These are phyloP conservation scores for Stegodyphus dumicola DNA, from an alignment of 1,140 invertebrate species.

Conservation along the genomic window DNA sequence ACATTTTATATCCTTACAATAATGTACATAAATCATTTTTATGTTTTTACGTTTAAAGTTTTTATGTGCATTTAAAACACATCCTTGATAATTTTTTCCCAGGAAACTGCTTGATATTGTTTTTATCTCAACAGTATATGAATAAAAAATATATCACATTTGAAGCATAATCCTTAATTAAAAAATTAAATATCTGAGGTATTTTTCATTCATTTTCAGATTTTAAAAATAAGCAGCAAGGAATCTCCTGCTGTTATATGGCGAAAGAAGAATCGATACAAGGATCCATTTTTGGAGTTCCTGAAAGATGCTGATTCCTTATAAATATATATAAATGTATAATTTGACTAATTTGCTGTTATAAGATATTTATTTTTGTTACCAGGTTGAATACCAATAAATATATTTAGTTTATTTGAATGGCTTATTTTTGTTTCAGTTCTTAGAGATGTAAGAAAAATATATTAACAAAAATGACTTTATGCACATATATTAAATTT, in stretches of 20 bases:
- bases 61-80: too few species aligned
- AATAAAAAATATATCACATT: not conserved
- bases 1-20: too few species aligned
- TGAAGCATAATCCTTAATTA: not conserved
- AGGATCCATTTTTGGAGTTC: slow-evolving; percentile 20
- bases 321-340: not conserved
- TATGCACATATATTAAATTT: too few species aligned
- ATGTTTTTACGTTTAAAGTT: too few species aligned
- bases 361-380: not conserved
- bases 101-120: too few species aligned
- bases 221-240: not conserved
- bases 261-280: slow-evolving; percentile 13
- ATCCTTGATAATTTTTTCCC: too few species aligned
- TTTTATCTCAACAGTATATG: too few species aligned
- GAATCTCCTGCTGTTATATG: not conserved
- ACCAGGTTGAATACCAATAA: not conserved
- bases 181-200: not conserved
- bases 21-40: too few species aligned
- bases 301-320: slow-evolving; percentile 34
- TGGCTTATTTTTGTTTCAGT: too few species aligned
- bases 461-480: too few species aligned
- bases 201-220: not conserved
- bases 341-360: not conserved
- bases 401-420: not conserved
- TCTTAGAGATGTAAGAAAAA: too few species aligned